Percentiles rank a stretch among this genome's conserved stretches.
These are phyloP conservation scores for Amblyopsis hoosieri DNA, from an alignment of 2,797 vertebrate genomes.

Conservation along the genomic window DNA sequence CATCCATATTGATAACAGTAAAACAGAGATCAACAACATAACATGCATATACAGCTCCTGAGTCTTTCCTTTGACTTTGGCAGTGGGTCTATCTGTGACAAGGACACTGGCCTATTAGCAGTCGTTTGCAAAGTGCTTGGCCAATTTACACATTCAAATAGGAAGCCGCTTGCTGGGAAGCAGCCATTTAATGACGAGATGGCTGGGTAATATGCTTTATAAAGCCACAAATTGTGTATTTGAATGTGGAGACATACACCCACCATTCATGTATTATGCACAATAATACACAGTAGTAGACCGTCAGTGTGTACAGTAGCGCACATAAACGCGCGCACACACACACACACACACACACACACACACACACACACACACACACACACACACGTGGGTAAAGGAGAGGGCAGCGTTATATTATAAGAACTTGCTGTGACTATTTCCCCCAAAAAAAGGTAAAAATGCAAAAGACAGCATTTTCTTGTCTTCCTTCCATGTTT, in stretches of 20 bases:
- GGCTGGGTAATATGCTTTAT: constrained; percentile 72
- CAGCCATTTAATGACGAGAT: constrained; percentile 75
- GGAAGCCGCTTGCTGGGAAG: constrained; percentile 63
- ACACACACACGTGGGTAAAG: constrained; percentile 41
- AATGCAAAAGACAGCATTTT: constrained; percentile 75
- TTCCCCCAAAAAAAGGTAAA: constrained; percentile 76
- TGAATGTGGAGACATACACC: neutral
- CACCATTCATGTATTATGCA: no score
- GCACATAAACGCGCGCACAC: constrained; percentile 29
- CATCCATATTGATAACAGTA: no score
- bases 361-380: constrained; percentile 14
- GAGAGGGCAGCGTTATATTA: constrained; percentile 45
- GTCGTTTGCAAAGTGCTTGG: constrained; percentile 63
- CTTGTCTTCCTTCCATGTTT: constrained; percentile 51
- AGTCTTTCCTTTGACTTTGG: constrained; percentile 64
- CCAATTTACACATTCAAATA: constrained; percentile 84
- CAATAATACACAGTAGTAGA: no score
- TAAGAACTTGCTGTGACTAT: constrained; percentile 37
- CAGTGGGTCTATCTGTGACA: constrained; percentile 59
- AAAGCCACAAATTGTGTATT: constrained; percentile 56
- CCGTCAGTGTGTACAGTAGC: neutral
- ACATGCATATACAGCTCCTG: no score
- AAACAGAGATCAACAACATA: no score
- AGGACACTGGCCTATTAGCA: constrained; percentile 75
- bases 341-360: constrained; percentile 18